A percentile compares a stretch with the other conserved stretches of the same genome.
phyloP scores from a whole-genome alignment of 2,888 invertebrate genomes.

The Autographa gamma region DNA sequence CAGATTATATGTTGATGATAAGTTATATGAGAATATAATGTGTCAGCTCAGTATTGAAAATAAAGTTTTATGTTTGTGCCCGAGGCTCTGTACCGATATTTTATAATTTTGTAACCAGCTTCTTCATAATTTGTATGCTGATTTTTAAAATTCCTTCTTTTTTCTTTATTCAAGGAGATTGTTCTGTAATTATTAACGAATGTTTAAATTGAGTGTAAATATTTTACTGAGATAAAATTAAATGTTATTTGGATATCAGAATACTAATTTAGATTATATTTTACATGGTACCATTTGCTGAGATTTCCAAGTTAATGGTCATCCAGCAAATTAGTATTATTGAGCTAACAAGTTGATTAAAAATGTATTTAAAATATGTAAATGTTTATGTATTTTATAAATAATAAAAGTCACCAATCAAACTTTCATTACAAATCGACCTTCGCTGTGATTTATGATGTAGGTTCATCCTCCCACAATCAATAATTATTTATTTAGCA shows the following conservation, averaged over 20 bases:
- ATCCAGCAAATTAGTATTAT: too few relatives aligned
- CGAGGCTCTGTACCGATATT: neutral
- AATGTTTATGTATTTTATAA: neutral
- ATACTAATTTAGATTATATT: too few relatives aligned
- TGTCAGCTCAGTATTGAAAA: slow-evolving; percentile 18
- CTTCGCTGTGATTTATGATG: slow-evolving; percentile 30
- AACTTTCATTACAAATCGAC: slow-evolving; percentile 28
- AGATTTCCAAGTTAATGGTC: too few relatives aligned
- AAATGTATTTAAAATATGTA: neutral
- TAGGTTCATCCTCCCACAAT: slow-evolving; percentile 26
- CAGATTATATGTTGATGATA: slow-evolving; percentile 27
- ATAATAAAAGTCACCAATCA: slow-evolving; percentile 1
- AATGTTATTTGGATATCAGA: too few relatives aligned
- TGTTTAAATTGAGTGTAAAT: too few relatives aligned
- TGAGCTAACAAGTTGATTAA: neutral
- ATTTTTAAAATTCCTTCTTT: too few relatives aligned
- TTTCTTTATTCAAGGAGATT: too few relatives aligned
- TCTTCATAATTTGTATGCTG: too few relatives aligned
- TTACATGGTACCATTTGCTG: too few relatives aligned
- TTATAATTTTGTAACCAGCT: neutral
- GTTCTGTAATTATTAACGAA: too few relatives aligned
- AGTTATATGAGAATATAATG: slow-evolving; percentile 23
- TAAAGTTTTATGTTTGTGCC: slow-evolving; percentile 2
- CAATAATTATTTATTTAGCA: slow-evolving; percentile 25
- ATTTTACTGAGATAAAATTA: too few relatives aligned